Base-by-base conservation (phyloP, 2,113 vertebrate species). In the Otis tarda region DNA sequence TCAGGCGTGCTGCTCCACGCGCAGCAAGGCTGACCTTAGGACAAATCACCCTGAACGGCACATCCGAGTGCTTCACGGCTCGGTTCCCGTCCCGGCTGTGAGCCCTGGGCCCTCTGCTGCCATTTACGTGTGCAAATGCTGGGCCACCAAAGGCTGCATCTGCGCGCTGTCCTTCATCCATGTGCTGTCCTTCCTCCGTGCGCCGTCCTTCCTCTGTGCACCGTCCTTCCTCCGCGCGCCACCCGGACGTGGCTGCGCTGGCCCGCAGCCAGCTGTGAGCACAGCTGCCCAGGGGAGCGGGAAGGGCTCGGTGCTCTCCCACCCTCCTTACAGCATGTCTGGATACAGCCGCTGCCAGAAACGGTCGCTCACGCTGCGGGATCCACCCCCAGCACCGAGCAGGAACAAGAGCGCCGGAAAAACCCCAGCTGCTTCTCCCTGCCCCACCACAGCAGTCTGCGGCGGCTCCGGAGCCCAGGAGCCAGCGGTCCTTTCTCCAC, bases 401-500 rank as follows among this genome's bases (percentile, higher is more conserved):
- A 53, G 70, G 70, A 76, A 31, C n/a, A 8, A 37, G 24, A 92
- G 37, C 2, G 2, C 50, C 45, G 59, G 39, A 39, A 35, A 74
- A 81, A 28, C 6, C 49, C 49, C 35, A 7, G 45, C 41, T 24
- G 31, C 57, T 45, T 21, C 33, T 33, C 59, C 60, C 30, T 61
- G 73, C 37, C 55, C 70, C 6, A 1, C 39, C 10, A 8, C 2
- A 23, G 68, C 52, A 33, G 35, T 12, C 68, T 25, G 27, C 70
- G 37, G 78, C 2, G 0, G 75, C 75, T 49, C 45, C 0, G 0
- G 33, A 81, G 70, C 39, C 5, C 1, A 8, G 0, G 0, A 9
- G 57, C 22, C 13, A 1, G 1, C 0, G 8, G 68, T 13, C 21
- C 3, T 9, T 43, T 13, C 70, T 24, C 57, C 11, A 2, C 2